Evolutionary conservation across 2,113 vertebrate species (phyloP).

Genomic region (Tupaia chinensis): DNA sequence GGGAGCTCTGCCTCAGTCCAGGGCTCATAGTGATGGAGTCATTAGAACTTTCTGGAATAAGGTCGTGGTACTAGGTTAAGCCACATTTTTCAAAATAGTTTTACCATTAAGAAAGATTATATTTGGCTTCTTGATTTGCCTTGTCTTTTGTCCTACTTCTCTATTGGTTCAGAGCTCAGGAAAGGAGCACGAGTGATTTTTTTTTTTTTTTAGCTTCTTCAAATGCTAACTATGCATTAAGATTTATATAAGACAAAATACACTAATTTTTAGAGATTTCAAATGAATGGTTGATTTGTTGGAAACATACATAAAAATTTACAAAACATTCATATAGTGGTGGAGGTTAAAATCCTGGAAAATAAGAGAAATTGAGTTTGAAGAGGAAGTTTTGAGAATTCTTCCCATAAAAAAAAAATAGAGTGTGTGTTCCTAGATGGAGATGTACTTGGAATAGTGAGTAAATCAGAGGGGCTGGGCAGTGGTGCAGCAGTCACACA

Average conservation of each 20-base stretch:
- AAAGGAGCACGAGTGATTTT: not conserved
- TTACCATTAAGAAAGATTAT: not conserved
- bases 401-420: not conserved
- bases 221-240: not conserved
- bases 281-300: not conserved
- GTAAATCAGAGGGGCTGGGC: not conserved
- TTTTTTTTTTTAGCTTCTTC: not conserved
- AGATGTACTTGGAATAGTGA: not conserved
- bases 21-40: not conserved
- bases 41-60: not conserved
- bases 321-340: not conserved
- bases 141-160: not conserved
- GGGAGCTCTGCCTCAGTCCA: not conserved
- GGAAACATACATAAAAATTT: conserved; percentile 5
- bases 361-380: not conserved
- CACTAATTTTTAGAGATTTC: not conserved
- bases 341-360: not conserved
- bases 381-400: not conserved
- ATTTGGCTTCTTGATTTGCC: not conserved
- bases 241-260: not conserved
- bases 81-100: not conserved
- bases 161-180: not conserved
- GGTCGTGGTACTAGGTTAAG: not conserved
- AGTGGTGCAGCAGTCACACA: too few relatives aligned
- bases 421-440: not conserved